Evolutionary conservation across 2,113 vertebrate species (phyloP).

Genomic region (Seriola dumerili): DNA sequence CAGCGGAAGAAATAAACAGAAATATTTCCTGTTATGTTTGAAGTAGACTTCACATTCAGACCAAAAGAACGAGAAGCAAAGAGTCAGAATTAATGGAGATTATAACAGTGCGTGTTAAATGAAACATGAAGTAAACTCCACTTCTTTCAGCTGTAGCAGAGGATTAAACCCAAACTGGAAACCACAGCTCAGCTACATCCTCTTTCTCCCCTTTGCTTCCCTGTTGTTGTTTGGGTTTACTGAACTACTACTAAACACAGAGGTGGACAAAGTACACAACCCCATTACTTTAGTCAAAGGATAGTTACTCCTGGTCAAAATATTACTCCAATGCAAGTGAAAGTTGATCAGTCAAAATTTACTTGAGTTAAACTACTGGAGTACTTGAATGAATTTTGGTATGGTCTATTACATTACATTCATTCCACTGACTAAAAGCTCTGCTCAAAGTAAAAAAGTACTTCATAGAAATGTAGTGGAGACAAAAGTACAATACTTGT

Average conservation of each 20-base stretch:
- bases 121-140: slow-evolving; percentile 55
- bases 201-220: slow-evolving; percentile 19
- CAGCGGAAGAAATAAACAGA: slow-evolving; percentile 13
- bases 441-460: no score
- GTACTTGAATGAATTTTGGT: background rate
- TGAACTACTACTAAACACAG: background rate
- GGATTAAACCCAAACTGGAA: slow-evolving; percentile 44
- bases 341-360: no score
- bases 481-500: no score
- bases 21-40: background rate
- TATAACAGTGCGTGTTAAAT: slow-evolving; percentile 52
- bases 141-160: slow-evolving; percentile 41
- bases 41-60: slow-evolving; percentile 27
- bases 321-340: no score
- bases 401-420: no score
- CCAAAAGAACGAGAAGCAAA: slow-evolving; percentile 31
- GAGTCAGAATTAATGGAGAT: slow-evolving; percentile 33
- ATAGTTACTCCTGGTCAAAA: no score
- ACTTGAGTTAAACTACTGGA: no score
- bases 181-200: slow-evolving; percentile 25
- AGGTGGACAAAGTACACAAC: no score
- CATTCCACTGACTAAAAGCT: no score
- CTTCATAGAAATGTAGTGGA: no score
- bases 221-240: background rate
- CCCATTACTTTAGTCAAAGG: no score